Evolutionary conservation across 1,140 invertebrate species (phyloP).

Genomic region (Drosophila suzukii): DNA sequence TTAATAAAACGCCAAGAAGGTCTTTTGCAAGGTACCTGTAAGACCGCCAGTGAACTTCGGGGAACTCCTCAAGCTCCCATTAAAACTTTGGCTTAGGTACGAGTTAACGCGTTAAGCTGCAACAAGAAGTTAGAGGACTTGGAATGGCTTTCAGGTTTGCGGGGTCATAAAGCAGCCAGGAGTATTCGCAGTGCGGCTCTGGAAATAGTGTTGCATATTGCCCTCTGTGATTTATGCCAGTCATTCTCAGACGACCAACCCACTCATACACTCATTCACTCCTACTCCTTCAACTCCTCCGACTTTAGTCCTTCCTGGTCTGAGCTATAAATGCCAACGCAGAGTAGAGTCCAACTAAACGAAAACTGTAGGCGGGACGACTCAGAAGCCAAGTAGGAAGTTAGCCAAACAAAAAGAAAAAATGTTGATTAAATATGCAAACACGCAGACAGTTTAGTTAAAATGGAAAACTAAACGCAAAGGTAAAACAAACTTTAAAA

Average conservation of each 20-base stretch:
- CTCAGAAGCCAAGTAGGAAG: slow-evolving; percentile 6
- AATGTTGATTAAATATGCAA: slow-evolving; percentile 33
- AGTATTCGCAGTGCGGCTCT: slow-evolving; percentile 13
- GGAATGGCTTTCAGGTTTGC: slow-evolving; percentile 28
- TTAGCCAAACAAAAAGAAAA: slow-evolving; percentile 20
- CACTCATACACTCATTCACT: background rate
- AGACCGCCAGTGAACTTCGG: slow-evolving; percentile 9
- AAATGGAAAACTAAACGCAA: slow-evolving; percentile 10
- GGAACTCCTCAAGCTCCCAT: slow-evolving; percentile 31
- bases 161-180: slow-evolving; percentile 21
- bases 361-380: slow-evolving; percentile 7
- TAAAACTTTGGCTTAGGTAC: slow-evolving; percentile 32
- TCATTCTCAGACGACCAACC: slow-evolving; percentile 10
- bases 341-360: slow-evolving; percentile 1
- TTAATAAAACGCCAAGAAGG: slow-evolving; percentile 22
- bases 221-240: slow-evolving; percentile 26
- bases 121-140: slow-evolving; percentile 20
- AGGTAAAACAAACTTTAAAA: slow-evolving; percentile 9
- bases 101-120: slow-evolving; percentile 33
- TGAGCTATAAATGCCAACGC: slow-evolving; percentile 14
- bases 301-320: background rate
- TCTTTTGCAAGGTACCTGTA: background rate
- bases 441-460: slow-evolving; percentile 27
- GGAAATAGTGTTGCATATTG: slow-evolving; percentile 24
- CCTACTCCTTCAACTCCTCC: background rate